phyloP scores from a whole-genome alignment of 2,888 invertebrate genomes.

The Thalpophila matura region DNA sequence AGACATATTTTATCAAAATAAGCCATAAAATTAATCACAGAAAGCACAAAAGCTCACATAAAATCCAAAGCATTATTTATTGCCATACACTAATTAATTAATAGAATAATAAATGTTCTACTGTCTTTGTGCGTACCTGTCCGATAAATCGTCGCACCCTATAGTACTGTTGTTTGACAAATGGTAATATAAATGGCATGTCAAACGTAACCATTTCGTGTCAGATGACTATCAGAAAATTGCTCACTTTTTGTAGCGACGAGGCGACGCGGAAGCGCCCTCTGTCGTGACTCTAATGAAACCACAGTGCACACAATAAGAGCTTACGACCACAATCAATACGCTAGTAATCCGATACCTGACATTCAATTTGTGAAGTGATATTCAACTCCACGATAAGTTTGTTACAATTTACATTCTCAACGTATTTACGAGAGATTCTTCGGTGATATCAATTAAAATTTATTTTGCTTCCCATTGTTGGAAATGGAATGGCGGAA shows the following conservation, averaged over 20 bases:
- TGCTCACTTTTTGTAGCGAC: slow-evolving; percentile 85
- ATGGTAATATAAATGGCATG: slow-evolving; percentile 88
- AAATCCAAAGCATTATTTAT: slow-evolving; percentile 17
- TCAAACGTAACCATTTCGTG: slow-evolving; percentile 86
- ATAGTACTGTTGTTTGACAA: slow-evolving; percentile 77
- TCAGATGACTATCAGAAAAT: slow-evolving; percentile 89
- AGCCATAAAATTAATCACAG: background rate
- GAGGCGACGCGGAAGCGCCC: slow-evolving; percentile 75
- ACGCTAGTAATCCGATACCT: slow-evolving; percentile 66
- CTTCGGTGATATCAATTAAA: slow-evolving; percentile 46
- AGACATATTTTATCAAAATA: slow-evolving; percentile 5
- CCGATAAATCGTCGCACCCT: slow-evolving; percentile 49
- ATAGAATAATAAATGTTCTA: slow-evolving; percentile 8
- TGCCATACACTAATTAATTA: slow-evolving; percentile 31
- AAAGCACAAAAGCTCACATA: background rate
- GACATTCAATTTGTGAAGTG: slow-evolving; percentile 67
- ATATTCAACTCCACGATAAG: slow-evolving; percentile 49
- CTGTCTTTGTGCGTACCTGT: slow-evolving; percentile 37
- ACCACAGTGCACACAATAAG: slow-evolving; percentile 61
- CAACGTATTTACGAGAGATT: slow-evolving; percentile 39
- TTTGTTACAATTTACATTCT: slow-evolving; percentile 46
- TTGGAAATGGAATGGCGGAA: slow-evolving; percentile 30
- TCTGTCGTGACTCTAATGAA: slow-evolving; percentile 78
- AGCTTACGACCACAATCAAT: slow-evolving; percentile 61
- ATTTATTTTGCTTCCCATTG: slow-evolving; percentile 35